Evolutionary conservation across 2,888 invertebrate species (phyloP).

Genomic region (Macaria notata): DNA sequence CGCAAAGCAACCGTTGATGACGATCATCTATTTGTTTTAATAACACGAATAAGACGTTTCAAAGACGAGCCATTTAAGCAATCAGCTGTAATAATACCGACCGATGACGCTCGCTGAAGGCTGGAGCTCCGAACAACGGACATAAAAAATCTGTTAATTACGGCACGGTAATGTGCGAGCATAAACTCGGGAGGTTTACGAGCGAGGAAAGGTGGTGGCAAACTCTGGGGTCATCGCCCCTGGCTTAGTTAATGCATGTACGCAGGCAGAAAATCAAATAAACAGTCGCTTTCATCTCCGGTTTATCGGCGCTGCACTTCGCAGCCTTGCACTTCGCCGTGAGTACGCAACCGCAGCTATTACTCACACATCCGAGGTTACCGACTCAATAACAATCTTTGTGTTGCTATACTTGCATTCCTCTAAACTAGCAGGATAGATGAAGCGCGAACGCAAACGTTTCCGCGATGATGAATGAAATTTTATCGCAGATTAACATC

Average conservation of each 20-base stretch:
- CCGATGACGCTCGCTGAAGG: slow-evolving; percentile 12
- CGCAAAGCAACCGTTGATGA: slow-evolving; percentile 50
- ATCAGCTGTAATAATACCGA: slow-evolving; percentile 20
- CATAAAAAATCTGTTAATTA: slow-evolving; percentile 38
- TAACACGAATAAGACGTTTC: slow-evolving; percentile 45
- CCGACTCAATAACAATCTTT: slow-evolving; percentile 56
- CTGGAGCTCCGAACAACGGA: slow-evolving; percentile 28
- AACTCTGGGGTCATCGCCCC: slow-evolving; percentile 53
- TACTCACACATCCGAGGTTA: slow-evolving; percentile 59
- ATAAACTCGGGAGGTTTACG: slow-evolving; percentile 49
- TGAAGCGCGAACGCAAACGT: slow-evolving; percentile 16
- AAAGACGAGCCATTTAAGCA: slow-evolving; percentile 42
- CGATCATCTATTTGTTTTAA: slow-evolving; percentile 65
- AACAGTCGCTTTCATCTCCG: slow-evolving; percentile 77
- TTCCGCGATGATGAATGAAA: slow-evolving; percentile 1
- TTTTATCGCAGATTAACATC: not conserved
- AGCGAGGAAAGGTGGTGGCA: slow-evolving; percentile 44
- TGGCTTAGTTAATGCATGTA: slow-evolving; percentile 63
- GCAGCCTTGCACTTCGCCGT: slow-evolving; percentile 70
- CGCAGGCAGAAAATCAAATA: slow-evolving; percentile 72
- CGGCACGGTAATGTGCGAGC: slow-evolving; percentile 35
- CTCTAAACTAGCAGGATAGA: slow-evolving; percentile 13
- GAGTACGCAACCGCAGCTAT: slow-evolving; percentile 55
- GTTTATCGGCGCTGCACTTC: slow-evolving; percentile 72
- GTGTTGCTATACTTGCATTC: slow-evolving; percentile 54